Evolutionary conservation across 2,888 invertebrate species (phyloP), one percentile per base, ranked within the genome.

Genomic region (Petrolisthes manimaculis): DNA sequence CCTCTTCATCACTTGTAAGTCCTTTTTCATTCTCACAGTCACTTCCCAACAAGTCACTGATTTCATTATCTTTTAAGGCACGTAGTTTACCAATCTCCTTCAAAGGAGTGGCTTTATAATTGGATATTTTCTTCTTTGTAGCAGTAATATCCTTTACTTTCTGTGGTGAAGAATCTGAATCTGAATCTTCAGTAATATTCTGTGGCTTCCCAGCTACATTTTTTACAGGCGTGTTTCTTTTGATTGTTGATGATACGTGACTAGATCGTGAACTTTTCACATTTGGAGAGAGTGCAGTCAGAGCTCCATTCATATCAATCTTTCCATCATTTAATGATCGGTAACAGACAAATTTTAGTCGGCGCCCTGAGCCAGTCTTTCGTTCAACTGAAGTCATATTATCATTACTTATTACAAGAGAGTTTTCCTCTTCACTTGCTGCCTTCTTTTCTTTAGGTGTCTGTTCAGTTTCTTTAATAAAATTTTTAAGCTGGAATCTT

Each of bases 61-160:
- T 85, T 85, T 89, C 86, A 37, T 77, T 83, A 24, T 69, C 89
- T 61, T 78, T 85, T 3, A 89, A 79, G n/a, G 77, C 83, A 56
- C 89, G 81, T 12, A 89, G 24, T 53, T 89, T 89, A n/a, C 85
- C 85, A 75, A 86, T 79, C 37, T 89, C 54, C 67, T 85, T 88
- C 37, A 88, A 51, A 24, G n/a, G 74, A 4, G 67, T 51, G 6
- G 69, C 24, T 37, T 2, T 37, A 37, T 0, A 37, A 1, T 37
- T 37, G 14, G 9, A 24, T 2, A 54, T 9, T 53, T 88, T 82
- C 12, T 61, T 84, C 24, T 75, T 77, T 4, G 84, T 53, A 75
- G 75, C 79, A 61, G 51, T 88, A n/a, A 5, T 21, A 12, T 6
- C 61, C 14, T 21, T 83, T 78, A n/a, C 12, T 69, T 53, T 37